A percentile compares a stretch with the other conserved stretches of the same genome.
Conservation (phyloP, 2,113 vertebrate species). For the Syngnathus scovelli region DNA sequence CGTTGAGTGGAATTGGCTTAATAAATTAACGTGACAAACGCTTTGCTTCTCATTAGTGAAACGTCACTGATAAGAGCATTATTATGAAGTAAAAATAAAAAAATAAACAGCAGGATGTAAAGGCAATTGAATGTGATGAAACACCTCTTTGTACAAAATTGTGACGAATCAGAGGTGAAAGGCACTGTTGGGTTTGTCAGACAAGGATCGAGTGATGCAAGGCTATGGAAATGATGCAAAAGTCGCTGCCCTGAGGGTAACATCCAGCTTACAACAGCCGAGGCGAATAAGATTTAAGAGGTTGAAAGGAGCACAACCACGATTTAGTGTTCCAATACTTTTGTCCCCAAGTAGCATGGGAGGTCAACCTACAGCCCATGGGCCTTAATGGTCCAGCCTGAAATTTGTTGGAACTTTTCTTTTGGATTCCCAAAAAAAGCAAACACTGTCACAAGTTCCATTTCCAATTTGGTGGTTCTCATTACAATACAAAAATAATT, state of each 20-base stretch:
- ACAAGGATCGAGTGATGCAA: constrained; percentile 69
- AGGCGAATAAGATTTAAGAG: constrained; percentile 43
- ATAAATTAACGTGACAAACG: too few relatives aligned
- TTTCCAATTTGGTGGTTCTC: too few relatives aligned
- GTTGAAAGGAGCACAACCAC: constrained; percentile 43
- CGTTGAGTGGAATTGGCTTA: too few relatives aligned
- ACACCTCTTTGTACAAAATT: constrained; percentile 37
- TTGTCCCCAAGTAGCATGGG: not conserved
- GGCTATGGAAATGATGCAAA: constrained; percentile 73
- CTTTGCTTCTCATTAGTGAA: not conserved
- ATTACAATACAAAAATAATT: too few relatives aligned
- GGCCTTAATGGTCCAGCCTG: not conserved
- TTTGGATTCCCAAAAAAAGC: not conserved
- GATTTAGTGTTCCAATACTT: not conserved
- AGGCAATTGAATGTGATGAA: constrained; percentile 46
- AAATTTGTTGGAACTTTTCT: not conserved
- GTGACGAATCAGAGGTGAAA: constrained; percentile 60
- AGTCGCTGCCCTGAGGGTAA: constrained; percentile 55
- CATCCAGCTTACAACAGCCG: constrained; percentile 52
- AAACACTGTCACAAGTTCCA: too few relatives aligned
- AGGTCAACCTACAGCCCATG: not conserved
- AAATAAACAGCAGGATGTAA: constrained; percentile 34
- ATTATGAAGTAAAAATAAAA: constrained; percentile 2
- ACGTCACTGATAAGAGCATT: not conserved
- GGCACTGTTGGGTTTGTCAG: constrained; percentile 63